Conservation (phyloP, 2,888 invertebrate species). For the Tanaodytes sp. region DNA sequence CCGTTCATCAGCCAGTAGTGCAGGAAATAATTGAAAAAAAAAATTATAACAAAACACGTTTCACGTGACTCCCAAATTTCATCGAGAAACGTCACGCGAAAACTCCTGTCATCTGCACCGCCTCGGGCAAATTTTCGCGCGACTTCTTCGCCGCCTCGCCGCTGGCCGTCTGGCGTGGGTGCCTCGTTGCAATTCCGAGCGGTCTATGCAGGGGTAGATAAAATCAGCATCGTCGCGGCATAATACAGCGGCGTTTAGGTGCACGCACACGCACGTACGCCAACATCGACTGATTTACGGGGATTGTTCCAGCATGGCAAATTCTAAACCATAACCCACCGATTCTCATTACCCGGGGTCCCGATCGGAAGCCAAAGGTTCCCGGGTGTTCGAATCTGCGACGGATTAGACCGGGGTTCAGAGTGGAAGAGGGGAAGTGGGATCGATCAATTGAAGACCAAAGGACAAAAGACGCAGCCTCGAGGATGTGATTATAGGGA, state of each 20-base stretch:
- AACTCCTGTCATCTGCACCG: constrained; percentile 32
- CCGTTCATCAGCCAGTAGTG: constrained; percentile 9
- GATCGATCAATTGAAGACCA: not conserved
- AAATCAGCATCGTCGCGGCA: constrained; percentile 63
- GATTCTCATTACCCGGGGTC: constrained; percentile 45
- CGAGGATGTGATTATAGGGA: constrained; percentile 17
- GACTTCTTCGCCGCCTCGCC: constrained; percentile 11
- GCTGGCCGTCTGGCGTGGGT: constrained; percentile 26
- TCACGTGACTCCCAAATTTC: constrained; percentile 45
- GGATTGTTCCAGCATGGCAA: constrained; percentile 42
- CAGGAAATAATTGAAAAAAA: constrained; percentile 19
- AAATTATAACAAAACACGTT: no score
- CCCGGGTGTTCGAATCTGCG: constrained; percentile 12
- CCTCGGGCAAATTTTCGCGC: constrained; percentile 32
- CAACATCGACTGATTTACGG: constrained; percentile 48
- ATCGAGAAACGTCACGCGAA: constrained; percentile 40
- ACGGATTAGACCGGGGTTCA: constrained; percentile 34
- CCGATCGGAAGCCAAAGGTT: constrained; percentile 24
- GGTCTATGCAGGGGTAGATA: constrained; percentile 63
- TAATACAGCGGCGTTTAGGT: constrained; percentile 57
- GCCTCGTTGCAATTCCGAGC: constrained; percentile 40
- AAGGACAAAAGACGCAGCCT: constrained; percentile 14
- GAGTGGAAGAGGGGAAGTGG: not conserved
- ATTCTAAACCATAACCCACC: constrained; percentile 44
- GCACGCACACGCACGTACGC: constrained; percentile 56